Base-by-base conservation (phyloP, 2,888 invertebrate species). In the Andrena dorsata region DNA sequence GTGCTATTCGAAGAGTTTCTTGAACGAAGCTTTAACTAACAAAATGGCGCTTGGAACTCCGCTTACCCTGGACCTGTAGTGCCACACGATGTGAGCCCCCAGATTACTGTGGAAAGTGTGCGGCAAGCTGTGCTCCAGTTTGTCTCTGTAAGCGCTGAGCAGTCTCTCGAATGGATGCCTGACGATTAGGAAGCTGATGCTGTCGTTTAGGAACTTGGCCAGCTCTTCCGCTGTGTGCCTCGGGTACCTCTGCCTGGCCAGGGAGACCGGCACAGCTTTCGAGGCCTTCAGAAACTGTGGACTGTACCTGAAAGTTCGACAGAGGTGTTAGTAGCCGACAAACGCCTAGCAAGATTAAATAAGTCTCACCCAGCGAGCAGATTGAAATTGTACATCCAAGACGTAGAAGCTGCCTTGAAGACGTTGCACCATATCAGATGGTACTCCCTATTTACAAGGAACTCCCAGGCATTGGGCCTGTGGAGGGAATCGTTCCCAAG, bases 381-480 rank as follows among this genome's bases (percentile, higher is more conserved):
- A 94, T 98, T 97, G 94, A 98, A 98, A 94, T 98, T 98, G 94
- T 97, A 97, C 97, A 98, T 97, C 98, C 98, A 98, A 0, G 98
- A 97, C 23, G 98, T 97, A n/a, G 98, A 98, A 10, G 96, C 96
- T 49, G 96, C 96, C 94, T 97, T 97, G 91, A 97, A 97, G 85
- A 97, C 95, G 91, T 96, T 97, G 91, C 97, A 97, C 97, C 97
- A 97, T 92, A 97, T 96, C 74, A 97, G 95, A 92, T 97, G 97
- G 93, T 97, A 96, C 92, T 97, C 96, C 88, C 96, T 95, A 94
- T 97, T 97, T 90, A 97, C 96, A 91, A 98, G 95, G 94, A 97
- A 98, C 93, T 98, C 97, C 98, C 97, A 97, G 16, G 97, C 96
- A 91, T 97, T 97, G 32, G 97, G 96, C 91, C 96, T 96, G 88